These are phyloP conservation scores for Sebastes diploproa DNA, from an alignment of 2,797 vertebrate genomes.

Conservation along the genomic window DNA sequence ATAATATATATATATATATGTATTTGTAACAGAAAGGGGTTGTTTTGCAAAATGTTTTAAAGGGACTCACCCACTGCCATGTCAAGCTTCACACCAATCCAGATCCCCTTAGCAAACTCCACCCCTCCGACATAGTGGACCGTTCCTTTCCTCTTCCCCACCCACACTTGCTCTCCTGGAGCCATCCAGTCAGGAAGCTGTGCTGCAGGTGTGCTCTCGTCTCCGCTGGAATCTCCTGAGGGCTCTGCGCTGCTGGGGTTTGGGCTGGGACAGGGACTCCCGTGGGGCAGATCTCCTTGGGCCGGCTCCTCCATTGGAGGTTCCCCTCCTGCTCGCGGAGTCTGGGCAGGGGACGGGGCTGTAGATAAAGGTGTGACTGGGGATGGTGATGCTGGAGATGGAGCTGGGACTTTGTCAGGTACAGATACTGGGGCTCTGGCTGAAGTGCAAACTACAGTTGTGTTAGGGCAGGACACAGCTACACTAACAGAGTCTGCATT, in stretches of 20 bases:
- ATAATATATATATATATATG: background rate
- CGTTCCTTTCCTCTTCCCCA: slow-evolving; percentile 84
- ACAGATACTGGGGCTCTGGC: background rate
- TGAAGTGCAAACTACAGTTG: slow-evolving; percentile 37
- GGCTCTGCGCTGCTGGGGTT: slow-evolving; percentile 70
- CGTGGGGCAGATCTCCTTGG: slow-evolving; percentile 78
- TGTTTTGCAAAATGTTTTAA: background rate
- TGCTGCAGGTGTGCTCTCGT: slow-evolving; percentile 77
- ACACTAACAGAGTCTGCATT: slow-evolving; percentile 23
- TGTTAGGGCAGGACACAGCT: slow-evolving; percentile 26
- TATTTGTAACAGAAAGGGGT: background rate
- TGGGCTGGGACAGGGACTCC: slow-evolving; percentile 71
- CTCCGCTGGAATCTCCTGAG: slow-evolving; percentile 79
- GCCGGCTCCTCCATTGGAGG: slow-evolving; percentile 76
- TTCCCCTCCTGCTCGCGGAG: slow-evolving; percentile 71
- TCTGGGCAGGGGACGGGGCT: slow-evolving; percentile 26
- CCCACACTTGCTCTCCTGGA: slow-evolving; percentile 85
- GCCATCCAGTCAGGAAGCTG: slow-evolving; percentile 86
- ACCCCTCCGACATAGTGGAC: slow-evolving; percentile 87
- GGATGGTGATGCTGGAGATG: slow-evolving; percentile 9
- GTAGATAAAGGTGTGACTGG: slow-evolving; percentile 1
- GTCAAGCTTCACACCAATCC: slow-evolving; percentile 87
- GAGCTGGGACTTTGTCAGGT: slow-evolving; percentile 26
- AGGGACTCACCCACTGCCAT: slow-evolving; percentile 85
- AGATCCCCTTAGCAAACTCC: slow-evolving; percentile 89